Evolutionary conservation across 2,888 invertebrate species (phyloP), one percentile per base, ranked within the genome.

Genomic region (Pandemis cinnamomeana): DNA sequence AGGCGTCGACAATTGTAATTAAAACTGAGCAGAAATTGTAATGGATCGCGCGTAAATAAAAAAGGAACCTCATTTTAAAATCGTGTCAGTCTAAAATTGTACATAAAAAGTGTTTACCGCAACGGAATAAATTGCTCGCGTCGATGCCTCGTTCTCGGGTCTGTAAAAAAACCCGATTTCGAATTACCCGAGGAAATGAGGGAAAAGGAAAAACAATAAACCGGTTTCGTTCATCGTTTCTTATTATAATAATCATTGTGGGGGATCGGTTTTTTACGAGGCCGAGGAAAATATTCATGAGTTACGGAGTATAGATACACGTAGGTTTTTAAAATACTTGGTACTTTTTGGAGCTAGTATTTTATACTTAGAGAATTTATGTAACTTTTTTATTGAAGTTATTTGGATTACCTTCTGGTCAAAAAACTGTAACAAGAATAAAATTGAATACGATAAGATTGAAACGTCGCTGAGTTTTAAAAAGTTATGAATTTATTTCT

Each of bases 171-270:
- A 48, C 64, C 10, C 72, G 48, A 72, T 62, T 72, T 68, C 7
- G 72, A 64, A 72, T 68, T 68, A 72, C 72, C 63, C 20, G 20
- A 69, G 72, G 63, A 72, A 72, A 72, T 72, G 72, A 72, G 55
- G 64, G 70, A 51, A 72, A 70, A 72, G 64, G 69, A 72, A 72
- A 75, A 70, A 75, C 70, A 75, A 72, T 75, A 75, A 71, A 67
- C 67, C 60, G 63, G 63, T 64, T 73, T 67, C 67, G 53, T 55
- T 76, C 64, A 71, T 76, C 73, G 73, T 71, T 71, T 76, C 73
- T 73, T 76, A 76, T 76, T 73, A 71, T 71, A 72, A 76, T 73
- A 76, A 76, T 76, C 76, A 73, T 73, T 36, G 76, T 71, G 76
- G 62, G 67, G 68, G 73, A 76, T 73, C 76, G 70, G 67, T 68